Evolutionary conservation across 2,797 vertebrate genomes (phyloP), one percentile per base, ranked within the genome.

Genomic region (Stomatorhinus walkeri): DNA sequence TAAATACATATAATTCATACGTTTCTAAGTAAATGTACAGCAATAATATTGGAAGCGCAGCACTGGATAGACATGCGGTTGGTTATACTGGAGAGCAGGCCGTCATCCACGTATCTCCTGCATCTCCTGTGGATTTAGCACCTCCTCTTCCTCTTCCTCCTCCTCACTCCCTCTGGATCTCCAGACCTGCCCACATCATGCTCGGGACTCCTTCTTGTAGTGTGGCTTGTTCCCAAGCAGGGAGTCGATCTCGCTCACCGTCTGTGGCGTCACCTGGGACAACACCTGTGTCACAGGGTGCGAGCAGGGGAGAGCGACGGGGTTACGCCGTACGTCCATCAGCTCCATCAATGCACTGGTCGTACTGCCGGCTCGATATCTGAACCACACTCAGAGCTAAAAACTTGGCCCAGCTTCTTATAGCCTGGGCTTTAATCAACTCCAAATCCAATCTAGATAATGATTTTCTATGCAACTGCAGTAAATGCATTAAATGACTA

Each of bases 151-250:
- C 91, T 22, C 56, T 22, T 89, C 93, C 89, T 32, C 64, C 90
- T 32, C 76, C 43, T 83, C 64, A 36, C 64, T 76, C 76, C 87
- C 40, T 88, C 79, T 89, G 87, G 72, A 19, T 52, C 87, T 79
- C 81, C 89, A 64, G 86, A 87, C 16, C 46, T 14, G 19, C 22
- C 68, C 88, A 68, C 85, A 1, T 90, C 89, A 76, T 72, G 88
- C 85, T 87, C 81, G 88, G 0, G 95, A 93, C 92, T 96, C 96
- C 92, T 96, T 96, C 94, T 96, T 96, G 1, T 94, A 95, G 92
- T 96, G 95, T 85, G 96, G 96, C 91, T 96, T 96, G 90, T 96
- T 96, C 89, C 96, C 96, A 93, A 96, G 93, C 92, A 96, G 93
- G 90, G 95, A 91, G 36, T 96, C 96, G 1, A 96, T 96, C 94